Base-by-base conservation (phyloP, 2,113 vertebrate genomes). In the Ancistrus triradiatus region DNA sequence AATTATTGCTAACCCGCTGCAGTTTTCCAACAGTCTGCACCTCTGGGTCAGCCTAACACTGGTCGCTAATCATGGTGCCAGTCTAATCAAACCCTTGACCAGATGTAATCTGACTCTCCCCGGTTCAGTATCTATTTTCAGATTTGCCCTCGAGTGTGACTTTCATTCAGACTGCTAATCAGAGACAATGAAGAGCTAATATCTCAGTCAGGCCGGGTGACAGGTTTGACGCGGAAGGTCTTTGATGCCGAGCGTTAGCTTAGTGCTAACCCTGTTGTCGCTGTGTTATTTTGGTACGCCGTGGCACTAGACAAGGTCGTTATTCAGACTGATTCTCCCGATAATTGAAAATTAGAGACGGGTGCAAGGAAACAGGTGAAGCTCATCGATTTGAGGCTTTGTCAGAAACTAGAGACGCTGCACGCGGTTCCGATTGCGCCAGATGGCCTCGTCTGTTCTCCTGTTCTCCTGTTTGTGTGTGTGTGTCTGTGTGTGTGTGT, bases 341-440 rank as follows among this genome's bases (percentile, higher is more conserved):
- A 47, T 81, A 80, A 81, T 79, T 80, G 57, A 75, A 65, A 78
- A 82, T 83, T 74, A 80, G 75, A 64, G 49, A 68, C 11, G 7
- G 67, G 63, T 49, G 47, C 77, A 71, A 81, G 83, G 79, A 85
- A 83, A 72, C 80, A 83, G 78, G 80, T 81, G 72, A 82, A 77
- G 76, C 63, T 86, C 83, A 88, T 88, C 82, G 84, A 84, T 88
- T 85, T 79, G 78, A 77, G 73, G 47, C 72, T 74, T 71, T 70
- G 85, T 83, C 72, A 77, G 84, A 85, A 84, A 86, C 76, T 81
- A 70, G 76, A 83, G 72, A 73, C 62, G 66, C 72, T 64, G 63
- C 50, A 66, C 71, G 50, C 11, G 52, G 28, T 47, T 43, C 38
- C 74, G 74, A 80, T 69, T 77, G 72, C 65, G 75, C 79, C 85